Evolutionary conservation across 2,888 invertebrate genomes (phyloP), one percentile per base, ranked within the genome.

Genomic region (Drosophila diplacantha): DNA sequence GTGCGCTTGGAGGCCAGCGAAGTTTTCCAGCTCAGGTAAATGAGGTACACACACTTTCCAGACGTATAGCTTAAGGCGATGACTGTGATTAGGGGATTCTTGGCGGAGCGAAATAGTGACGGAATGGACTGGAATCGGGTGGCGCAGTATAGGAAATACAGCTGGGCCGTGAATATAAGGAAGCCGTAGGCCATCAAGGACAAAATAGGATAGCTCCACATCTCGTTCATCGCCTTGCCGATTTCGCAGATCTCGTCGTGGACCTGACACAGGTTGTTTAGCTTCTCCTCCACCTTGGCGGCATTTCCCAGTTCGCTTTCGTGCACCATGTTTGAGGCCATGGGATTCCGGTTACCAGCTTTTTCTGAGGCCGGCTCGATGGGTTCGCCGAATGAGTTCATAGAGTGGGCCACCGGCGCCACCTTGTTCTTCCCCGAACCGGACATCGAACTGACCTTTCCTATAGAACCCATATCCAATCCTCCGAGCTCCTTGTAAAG

Each of bases 161-260:
- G 71, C 61, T 89, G 88, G 1, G 88, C 88, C 4, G 88, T 89
- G 61, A 88, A 88, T 61, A 85, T 86, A 6, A 89, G 79, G 65
- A 89, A 89, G 1, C 88, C 88, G 61, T 88, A 87, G 4, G 88
- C 89, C 88, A 89, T 88, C 22, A 88, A 60, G 1, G 88, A 74
- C 12, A 89, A 68, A 54, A 89, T 87, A 5, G 88, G 88, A 73
- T 87, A 86, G 57, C 87, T 88, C 87, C 87, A 89, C 31, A 89
- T 72, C 16, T 85, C 85, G 70, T 89, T 89, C 32, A 88, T 72
- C 8, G 78, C 71, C 66, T 87, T 88, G 38, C 86, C 88, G 68
- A 89, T 86, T 73, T 89, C 88, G 59, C 88, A 89, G 37, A 89
- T 84, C 73, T 89, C 88, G 72, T 89, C 88, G 49, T 89, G 89